A percentile compares a stretch with the other conserved stretches of the same genome.
phyloP scores from a whole-genome alignment of 2,888 invertebrate species.

The Aporophyla nigra region DNA sequence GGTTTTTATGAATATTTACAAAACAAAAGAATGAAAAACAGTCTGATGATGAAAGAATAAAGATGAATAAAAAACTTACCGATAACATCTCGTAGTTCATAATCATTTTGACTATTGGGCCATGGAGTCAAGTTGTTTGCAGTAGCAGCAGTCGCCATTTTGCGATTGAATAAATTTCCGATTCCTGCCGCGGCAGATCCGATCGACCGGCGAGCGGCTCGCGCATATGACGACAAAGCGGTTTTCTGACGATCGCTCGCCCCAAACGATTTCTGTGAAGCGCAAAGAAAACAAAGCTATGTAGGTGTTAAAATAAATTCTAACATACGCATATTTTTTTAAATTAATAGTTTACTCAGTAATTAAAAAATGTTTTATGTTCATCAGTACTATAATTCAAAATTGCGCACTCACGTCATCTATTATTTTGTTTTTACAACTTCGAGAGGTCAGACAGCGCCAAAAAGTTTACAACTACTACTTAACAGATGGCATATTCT shows the following conservation, averaged over 20 bases:
- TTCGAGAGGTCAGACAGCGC: not conserved
- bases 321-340: not conserved
- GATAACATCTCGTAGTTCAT: constrained; percentile 98
- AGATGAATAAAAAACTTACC: constrained; percentile 91
- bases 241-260: constrained; percentile 78
- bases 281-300: constrained; percentile 27
- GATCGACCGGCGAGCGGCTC: constrained; percentile 80
- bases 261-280: constrained; percentile 77
- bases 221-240: constrained; percentile 83
- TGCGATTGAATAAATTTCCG: constrained; percentile 83
- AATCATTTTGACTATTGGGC: constrained; percentile 98
- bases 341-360: not conserved
- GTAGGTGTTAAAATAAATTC: not conserved
- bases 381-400: not conserved
- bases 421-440: constrained; percentile 27
- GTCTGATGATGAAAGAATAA: not conserved
- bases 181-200: constrained; percentile 76
- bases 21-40: constrained; percentile 7
- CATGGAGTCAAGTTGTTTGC: constrained; percentile 91
- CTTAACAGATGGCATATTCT: constrained; percentile 44
- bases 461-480: not conserved
- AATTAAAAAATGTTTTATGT: not conserved
- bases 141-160: constrained; percentile 80
- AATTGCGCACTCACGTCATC: constrained; percentile 48
- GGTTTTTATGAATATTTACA: constrained; percentile 27